Conservation (phyloP, 2,797 vertebrate genomes). For the Lagorchestes hirsutus region DNA sequence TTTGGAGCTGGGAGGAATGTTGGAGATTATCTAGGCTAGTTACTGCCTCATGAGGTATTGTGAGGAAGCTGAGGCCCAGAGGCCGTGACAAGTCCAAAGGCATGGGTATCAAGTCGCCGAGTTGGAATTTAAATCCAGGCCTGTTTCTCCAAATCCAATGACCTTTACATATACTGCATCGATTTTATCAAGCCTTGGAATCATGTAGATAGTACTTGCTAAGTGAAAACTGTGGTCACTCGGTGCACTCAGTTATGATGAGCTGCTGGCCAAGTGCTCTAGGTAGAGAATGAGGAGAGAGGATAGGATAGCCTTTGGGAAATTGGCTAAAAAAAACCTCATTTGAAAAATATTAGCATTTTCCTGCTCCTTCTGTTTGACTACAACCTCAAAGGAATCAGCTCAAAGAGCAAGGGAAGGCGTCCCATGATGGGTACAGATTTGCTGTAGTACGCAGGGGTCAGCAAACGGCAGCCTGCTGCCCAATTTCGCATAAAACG, state of each 20-base stretch:
- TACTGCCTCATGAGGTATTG: not conserved
- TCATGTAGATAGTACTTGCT: not conserved
- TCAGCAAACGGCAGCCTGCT: not conserved
- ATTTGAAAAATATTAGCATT: not conserved
- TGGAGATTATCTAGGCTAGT: not conserved
- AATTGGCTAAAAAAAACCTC: not conserved
- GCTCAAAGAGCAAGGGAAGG: not conserved
- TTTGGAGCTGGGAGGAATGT: not conserved
- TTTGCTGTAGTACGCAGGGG: not conserved
- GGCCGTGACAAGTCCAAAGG: not conserved
- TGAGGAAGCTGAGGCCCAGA: not conserved
- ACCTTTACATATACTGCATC: not conserved
- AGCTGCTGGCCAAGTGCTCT: fast-evolving
- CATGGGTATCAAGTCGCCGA: not conserved
- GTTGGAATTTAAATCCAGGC: not conserved
- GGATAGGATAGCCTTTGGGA: not conserved
- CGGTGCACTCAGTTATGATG: not conserved
- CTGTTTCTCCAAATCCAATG: not conserved
- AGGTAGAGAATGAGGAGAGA: not conserved
- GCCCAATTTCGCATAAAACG: not conserved
- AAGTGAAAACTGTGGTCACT: no score
- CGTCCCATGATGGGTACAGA: not conserved
- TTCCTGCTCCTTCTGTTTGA: not conserved
- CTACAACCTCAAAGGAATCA: not conserved
- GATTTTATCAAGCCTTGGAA: not conserved